Percentiles rank a stretch among this genome's conserved stretches.
Evolutionary conservation across 1,140 invertebrate species (phyloP).

Genomic region (Drosophila neocordata): DNA sequence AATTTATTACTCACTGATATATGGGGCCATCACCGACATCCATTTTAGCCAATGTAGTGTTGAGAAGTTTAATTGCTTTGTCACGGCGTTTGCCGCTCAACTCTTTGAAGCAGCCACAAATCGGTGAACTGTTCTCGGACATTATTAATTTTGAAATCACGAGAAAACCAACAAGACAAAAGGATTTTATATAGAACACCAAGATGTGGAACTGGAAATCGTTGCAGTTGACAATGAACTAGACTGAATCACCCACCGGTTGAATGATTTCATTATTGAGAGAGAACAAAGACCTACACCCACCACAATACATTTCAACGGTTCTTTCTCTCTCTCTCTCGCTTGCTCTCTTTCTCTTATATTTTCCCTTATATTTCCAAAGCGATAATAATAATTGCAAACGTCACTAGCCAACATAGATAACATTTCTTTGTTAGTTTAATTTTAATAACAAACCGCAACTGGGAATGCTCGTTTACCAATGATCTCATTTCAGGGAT

Average conservation of each 20-base stretch:
- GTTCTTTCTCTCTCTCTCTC: not conserved
- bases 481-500: too few relatives aligned
- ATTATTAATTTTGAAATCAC: constrained; percentile 15
- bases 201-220: not conserved
- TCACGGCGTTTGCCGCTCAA: constrained; percentile 25
- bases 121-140: not conserved
- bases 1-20: constrained; percentile 37
- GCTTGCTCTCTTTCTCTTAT: not conserved
- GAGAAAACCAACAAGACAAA: not conserved
- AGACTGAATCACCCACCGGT: not conserved
- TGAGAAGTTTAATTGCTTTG: constrained; percentile 29
- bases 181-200: not conserved
- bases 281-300: not conserved
- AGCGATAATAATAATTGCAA: not conserved
- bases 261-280: not conserved
- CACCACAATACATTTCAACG: not conserved
- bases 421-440: too few relatives aligned
- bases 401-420: too few relatives aligned
- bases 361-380: not conserved
- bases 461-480: too few relatives aligned
- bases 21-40: constrained; percentile 40
- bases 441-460: too few relatives aligned
- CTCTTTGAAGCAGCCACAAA: constrained; percentile 28
- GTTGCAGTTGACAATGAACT: not conserved
- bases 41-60: constrained; percentile 38